phyloP scores from a whole-genome alignment of 2,797 vertebrate genomes.

The Hyperoplus immaculatus region DNA sequence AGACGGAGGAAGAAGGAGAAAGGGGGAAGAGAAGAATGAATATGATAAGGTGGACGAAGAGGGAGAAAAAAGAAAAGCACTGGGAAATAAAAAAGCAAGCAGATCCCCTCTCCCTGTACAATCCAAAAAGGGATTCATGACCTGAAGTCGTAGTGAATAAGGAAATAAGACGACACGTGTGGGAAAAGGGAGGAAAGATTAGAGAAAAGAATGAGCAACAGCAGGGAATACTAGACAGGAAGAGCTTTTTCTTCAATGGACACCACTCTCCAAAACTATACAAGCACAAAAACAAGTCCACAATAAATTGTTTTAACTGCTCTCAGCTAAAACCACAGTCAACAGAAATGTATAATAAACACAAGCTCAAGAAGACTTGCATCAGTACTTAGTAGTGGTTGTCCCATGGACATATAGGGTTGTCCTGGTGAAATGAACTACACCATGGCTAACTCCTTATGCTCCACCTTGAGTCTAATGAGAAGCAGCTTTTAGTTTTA shows the following conservation, averaged over 20 bases:
- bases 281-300: slow-evolving; percentile 54
- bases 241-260: background rate
- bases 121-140: slow-evolving; percentile 15
- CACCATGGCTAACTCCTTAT: no score
- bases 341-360: slow-evolving; percentile 11
- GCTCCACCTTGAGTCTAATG: background rate
- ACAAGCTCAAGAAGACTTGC: background rate
- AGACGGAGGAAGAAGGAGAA: slow-evolving; percentile 25
- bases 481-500: no score
- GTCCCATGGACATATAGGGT: background rate
- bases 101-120: slow-evolving; percentile 11
- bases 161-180: slow-evolving; percentile 1
- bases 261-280: slow-evolving; percentile 43
- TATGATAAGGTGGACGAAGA: background rate
- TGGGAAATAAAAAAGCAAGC: slow-evolving; percentile 18
- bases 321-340: slow-evolving; percentile 10
- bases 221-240: background rate
- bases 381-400: background rate
- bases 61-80: background rate
- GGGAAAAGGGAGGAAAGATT: slow-evolving; percentile 23
- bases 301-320: slow-evolving; percentile 45
- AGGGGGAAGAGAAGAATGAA: slow-evolving; percentile 3
- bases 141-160: slow-evolving; percentile 27
- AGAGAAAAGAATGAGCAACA: slow-evolving; percentile 22
- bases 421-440: background rate